These are phyloP conservation scores for Strigamia crassipes DNA, from an alignment of 2,888 invertebrate species.

Conservation along the genomic window DNA sequence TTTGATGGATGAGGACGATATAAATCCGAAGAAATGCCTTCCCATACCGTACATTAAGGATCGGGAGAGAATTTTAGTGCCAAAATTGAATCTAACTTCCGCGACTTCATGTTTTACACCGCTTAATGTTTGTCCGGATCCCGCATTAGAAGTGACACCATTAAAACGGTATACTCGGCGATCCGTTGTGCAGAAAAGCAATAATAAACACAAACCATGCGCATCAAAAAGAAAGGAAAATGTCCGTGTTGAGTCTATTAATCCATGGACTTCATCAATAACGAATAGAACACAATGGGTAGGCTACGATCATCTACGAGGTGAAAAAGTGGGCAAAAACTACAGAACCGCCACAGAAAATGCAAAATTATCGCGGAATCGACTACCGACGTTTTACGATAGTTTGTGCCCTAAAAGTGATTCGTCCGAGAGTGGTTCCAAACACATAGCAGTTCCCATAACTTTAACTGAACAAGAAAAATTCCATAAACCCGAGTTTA, in stretches of 20 bases:
- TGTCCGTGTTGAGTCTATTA: not conserved
- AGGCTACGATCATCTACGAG: not conserved
- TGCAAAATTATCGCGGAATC: not conserved
- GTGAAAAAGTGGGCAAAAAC: not conserved
- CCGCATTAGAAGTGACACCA: slow-evolving; percentile 38
- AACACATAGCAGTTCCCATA: not conserved
- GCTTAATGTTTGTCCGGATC: slow-evolving; percentile 16
- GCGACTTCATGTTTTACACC: not conserved
- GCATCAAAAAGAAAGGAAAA: not conserved
- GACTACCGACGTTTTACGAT: not conserved
- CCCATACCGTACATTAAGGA: not conserved
- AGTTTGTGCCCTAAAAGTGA: not conserved
- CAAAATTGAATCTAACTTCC: not conserved
- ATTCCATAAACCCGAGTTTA: slow-evolving; percentile 34
- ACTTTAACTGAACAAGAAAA: not conserved
- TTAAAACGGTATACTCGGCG: not conserved
- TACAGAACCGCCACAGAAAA: not conserved
- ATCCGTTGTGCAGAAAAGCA: not conserved
- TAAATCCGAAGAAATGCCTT: not conserved
- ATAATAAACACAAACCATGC: not conserved
- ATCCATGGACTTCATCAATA: not conserved
- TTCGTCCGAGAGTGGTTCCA: not conserved
- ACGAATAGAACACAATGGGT: not conserved
- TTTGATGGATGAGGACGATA: not conserved
- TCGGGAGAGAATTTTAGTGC: not conserved